phyloP scores from a whole-genome alignment of 2,888 invertebrate genomes.

The Harpalus rufipes region DNA sequence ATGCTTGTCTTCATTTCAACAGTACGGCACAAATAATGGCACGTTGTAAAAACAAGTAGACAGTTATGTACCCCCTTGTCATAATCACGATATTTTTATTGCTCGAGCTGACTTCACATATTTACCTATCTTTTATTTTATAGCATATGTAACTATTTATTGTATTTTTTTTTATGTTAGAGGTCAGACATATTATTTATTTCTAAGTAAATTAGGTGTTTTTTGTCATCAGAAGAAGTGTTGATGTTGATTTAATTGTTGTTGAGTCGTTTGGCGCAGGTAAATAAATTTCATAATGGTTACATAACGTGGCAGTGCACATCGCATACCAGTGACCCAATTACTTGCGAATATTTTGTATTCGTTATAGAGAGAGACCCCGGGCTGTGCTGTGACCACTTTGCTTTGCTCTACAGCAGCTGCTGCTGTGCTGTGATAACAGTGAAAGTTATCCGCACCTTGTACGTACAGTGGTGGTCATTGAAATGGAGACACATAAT shows the following conservation, averaged over 20 bases:
- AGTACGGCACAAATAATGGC: too few relatives aligned
- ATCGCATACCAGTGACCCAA: constrained; percentile 53
- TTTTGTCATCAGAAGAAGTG: not conserved
- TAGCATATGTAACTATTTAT: not conserved
- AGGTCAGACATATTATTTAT: not conserved
- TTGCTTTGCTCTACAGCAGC: not conserved
- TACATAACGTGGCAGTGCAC: constrained; percentile 39
- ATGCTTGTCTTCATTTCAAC: too few relatives aligned
- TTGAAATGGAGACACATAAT: too few relatives aligned
- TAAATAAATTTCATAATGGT: constrained; percentile 21
- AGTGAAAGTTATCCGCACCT: constrained; percentile 53
- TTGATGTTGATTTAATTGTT: not conserved
- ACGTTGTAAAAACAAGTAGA: too few relatives aligned
- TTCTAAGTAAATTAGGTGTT: not conserved
- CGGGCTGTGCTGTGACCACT: not conserved
- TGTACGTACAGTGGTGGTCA: too few relatives aligned
- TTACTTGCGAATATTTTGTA: constrained; percentile 59
- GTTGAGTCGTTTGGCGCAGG: constrained; percentile 7
- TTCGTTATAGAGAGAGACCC: constrained; percentile 39
- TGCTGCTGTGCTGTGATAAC: not conserved
- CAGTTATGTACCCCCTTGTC: too few relatives aligned
- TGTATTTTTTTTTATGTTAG: not conserved
- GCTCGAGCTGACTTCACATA: too few relatives aligned
- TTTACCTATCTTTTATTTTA: too few relatives aligned
- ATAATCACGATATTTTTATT: too few relatives aligned